Evolutionary conservation across 2,797 vertebrate genomes (phyloP).

Genomic region (Xenops minutus): DNA sequence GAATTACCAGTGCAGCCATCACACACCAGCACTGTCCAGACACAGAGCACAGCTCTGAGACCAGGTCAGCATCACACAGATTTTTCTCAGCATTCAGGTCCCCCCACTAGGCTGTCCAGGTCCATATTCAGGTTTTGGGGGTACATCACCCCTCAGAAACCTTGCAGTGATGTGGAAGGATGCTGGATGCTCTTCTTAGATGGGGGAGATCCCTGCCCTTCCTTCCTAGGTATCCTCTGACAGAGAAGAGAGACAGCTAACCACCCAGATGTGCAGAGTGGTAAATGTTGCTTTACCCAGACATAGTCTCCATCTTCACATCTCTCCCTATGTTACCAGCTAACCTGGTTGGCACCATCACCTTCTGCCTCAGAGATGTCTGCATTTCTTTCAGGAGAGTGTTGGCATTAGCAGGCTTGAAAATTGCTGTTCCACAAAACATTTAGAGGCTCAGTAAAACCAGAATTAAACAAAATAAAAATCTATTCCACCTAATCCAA

Average conservation of each 20-base stretch:
- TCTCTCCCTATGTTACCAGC: accelerated
- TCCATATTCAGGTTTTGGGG: background rate
- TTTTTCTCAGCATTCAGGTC: background rate
- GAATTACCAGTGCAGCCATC: background rate
- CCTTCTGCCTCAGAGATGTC: background rate
- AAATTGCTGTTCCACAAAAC: background rate
- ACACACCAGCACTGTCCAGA: accelerated
- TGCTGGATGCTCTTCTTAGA: background rate
- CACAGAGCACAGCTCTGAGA: background rate
- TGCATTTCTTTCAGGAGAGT: background rate
- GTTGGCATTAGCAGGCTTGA: background rate
- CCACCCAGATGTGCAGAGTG: accelerated
- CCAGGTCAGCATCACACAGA: background rate
- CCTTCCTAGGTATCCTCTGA: background rate
- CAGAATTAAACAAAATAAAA: background rate
- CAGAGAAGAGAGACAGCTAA: background rate
- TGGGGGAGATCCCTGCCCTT: background rate
- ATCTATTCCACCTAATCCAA: background rate
- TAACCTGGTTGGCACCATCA: background rate
- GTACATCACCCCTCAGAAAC: background rate
- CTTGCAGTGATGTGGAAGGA: background rate
- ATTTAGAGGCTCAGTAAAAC: background rate
- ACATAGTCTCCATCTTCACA: background rate
- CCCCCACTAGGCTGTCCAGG: background rate
- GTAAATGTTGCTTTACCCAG: background rate